Conservation (phyloP, 1,140 invertebrate species). For the Aporrectodea caliginosa region DNA sequence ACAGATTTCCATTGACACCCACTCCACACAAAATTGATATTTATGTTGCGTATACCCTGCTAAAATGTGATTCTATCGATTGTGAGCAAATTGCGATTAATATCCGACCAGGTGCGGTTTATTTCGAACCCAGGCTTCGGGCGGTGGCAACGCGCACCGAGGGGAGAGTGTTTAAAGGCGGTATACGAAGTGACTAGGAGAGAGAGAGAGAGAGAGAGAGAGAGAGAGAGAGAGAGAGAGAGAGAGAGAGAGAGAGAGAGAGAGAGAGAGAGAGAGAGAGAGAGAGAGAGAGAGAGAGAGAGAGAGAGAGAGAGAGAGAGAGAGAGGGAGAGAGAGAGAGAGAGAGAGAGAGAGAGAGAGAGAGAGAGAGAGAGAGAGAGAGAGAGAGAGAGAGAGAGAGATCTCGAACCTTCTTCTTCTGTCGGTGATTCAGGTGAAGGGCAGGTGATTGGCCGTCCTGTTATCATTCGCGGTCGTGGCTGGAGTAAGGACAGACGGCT, state of each 20-base stretch:
- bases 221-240: constrained; percentile 18
- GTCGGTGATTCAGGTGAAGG: too few species aligned
- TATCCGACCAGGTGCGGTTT: neutral
- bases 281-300: constrained; percentile 23
- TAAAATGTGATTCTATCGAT: too few species aligned
- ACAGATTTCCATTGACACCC: too few species aligned
- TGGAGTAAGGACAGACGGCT: too few species aligned
- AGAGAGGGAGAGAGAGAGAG: constrained; percentile 26
- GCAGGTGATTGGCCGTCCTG: too few species aligned
- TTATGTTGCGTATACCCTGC: too few species aligned
- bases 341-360: constrained; percentile 21
- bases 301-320: constrained; percentile 20
- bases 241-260: constrained; percentile 16
- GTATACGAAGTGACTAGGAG: constrained; percentile 4
- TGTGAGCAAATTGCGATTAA: neutral
- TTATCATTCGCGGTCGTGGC: too few species aligned
- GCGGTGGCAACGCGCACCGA: neutral
- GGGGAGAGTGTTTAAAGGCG: neutral
- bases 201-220: constrained; percentile 29
- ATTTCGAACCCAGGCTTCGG: neutral
- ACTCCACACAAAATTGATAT: too few species aligned
- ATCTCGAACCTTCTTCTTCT: neutral
- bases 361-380: constrained; percentile 14
- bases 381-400: constrained; percentile 6
- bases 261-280: constrained; percentile 25